Evolutionary conservation across 1,140 invertebrate genomes (phyloP).

Genomic region (Cydia amplana): DNA sequence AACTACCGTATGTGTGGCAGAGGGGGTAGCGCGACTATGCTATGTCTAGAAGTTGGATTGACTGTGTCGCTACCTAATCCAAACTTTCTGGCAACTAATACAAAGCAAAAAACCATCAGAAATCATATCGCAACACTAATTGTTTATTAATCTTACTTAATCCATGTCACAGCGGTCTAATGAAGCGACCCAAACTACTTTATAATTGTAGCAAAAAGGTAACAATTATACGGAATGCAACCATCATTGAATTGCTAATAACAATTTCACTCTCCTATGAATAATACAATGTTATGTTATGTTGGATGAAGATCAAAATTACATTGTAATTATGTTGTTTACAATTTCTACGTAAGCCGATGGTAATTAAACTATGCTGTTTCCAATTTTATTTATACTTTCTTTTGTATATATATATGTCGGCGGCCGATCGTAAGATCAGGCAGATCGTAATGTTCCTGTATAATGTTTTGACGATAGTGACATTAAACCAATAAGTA

Average conservation of each 20-base stretch:
- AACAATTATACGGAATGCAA: slow-evolving; percentile 30
- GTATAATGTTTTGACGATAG: too few species aligned
- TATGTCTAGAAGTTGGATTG: too few species aligned
- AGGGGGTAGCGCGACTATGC: too few species aligned
- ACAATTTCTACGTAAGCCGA: neutral
- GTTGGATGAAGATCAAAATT: neutral
- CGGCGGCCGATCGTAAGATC: too few species aligned
- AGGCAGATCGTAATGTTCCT: too few species aligned
- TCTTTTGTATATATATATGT: neutral
- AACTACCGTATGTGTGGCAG: too few species aligned
- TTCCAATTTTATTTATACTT: neutral
- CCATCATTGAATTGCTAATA: slow-evolving; percentile 30
- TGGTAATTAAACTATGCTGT: neutral
- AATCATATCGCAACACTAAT: slow-evolving; percentile 12
- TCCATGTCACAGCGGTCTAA: slow-evolving; percentile 16
- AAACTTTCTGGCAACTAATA: neutral
- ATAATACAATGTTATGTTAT: slow-evolving; percentile 20
- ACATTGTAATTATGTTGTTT: slow-evolving; percentile 16
- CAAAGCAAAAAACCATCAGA: neutral
- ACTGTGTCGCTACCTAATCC: neutral
- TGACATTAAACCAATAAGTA: too few species aligned
- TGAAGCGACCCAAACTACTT: slow-evolving; percentile 32
- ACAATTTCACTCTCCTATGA: slow-evolving; percentile 30
- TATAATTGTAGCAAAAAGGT: slow-evolving; percentile 32
- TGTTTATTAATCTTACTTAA: slow-evolving; percentile 21